Percentiles rank a stretch among this genome's conserved stretches.
Evolutionary conservation across 37 sponge, comb jelly and placozoan genomes (phyloP).

Genomic region (Ianthella basta): DNA sequence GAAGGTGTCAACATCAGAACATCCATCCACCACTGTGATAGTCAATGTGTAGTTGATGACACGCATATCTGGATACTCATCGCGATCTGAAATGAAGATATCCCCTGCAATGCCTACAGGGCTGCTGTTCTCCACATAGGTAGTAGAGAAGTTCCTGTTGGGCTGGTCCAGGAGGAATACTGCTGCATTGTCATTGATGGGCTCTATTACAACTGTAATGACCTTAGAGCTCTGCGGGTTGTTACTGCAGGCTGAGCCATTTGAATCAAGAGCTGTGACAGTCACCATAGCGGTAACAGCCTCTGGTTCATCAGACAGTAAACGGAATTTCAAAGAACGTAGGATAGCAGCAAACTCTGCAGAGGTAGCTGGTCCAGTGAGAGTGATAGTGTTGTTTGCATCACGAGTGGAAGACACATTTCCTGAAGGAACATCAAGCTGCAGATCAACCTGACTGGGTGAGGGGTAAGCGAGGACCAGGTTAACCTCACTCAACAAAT

Average conservation of each 20-base stretch:
- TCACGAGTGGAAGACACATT: slow-evolving; percentile 1
- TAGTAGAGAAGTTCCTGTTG: slow-evolving; percentile 31
- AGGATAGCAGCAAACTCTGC: slow-evolving; percentile 44
- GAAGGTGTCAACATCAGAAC: slow-evolving; percentile 22
- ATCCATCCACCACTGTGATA: slow-evolving; percentile 19
- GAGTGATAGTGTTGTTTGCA: slow-evolving; percentile 21
- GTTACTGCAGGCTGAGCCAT: not conserved
- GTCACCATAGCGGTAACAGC: slow-evolving; percentile 36
- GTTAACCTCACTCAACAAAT: not conserved
- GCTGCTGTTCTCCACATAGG: slow-evolving; percentile 34
- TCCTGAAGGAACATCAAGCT: not conserved
- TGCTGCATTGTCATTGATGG: slow-evolving; percentile 62
- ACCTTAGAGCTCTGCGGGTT: slow-evolving; percentile 25
- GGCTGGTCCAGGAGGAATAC: slow-evolving; percentile 49
- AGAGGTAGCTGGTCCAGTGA: slow-evolving; percentile 57
- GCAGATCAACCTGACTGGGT: not conserved
- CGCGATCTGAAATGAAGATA: slow-evolving; percentile 53
- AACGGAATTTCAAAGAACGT: slow-evolving; percentile 45
- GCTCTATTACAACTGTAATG: slow-evolving; percentile 60
- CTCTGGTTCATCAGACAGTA: slow-evolving; percentile 51
- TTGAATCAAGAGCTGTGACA: slow-evolving; percentile 28
- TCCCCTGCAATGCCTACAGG: slow-evolving; percentile 40
- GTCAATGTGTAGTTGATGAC: slow-evolving; percentile 28
- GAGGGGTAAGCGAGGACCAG: not conserved
- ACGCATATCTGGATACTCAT: slow-evolving; percentile 25